These are phyloP conservation scores for Melikaiella ostensackeni DNA, from an alignment of 2,888 invertebrate species.

Conservation along the genomic window DNA sequence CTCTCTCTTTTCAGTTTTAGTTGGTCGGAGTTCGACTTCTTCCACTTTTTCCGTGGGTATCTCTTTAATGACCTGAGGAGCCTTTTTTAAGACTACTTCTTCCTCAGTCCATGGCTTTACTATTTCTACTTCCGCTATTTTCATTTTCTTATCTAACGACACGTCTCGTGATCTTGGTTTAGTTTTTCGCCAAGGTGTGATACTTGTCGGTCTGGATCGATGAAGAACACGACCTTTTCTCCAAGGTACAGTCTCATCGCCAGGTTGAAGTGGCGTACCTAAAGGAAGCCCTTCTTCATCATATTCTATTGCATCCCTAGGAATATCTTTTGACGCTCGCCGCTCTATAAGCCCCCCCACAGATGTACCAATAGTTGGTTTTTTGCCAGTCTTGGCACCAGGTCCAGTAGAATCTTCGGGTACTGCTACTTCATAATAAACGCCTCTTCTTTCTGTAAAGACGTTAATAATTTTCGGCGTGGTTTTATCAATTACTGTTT, in stretches of 20 bases:
- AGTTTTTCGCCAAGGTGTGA: conserved; percentile 68
- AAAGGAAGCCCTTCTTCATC: conserved; percentile 78
- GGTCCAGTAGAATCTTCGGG: conserved; percentile 73
- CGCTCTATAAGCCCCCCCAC: conserved; percentile 59
- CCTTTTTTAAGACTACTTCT: conserved; percentile 72
- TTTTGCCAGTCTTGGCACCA: conserved; percentile 67
- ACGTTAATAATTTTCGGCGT: conserved; percentile 1
- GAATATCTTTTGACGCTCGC: conserved; percentile 50
- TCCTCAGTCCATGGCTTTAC: conserved; percentile 75
- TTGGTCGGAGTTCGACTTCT: conserved; percentile 76
- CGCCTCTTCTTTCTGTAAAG: conserved; percentile 79
- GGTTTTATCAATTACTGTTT: background rate
- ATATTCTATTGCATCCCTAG: conserved; percentile 60
- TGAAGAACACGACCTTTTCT: conserved; percentile 71
- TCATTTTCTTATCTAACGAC: conserved; percentile 65
- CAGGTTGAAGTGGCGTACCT: conserved; percentile 72
- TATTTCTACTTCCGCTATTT: conserved; percentile 43
- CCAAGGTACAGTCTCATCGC: conserved; percentile 80
- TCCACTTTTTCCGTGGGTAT: conserved; percentile 66
- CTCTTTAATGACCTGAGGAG: conserved; percentile 63
- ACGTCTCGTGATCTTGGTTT: conserved; percentile 64
- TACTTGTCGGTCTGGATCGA: conserved; percentile 59
- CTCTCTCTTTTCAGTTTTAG: conserved; percentile 78
- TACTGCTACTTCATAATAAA: conserved; percentile 76
- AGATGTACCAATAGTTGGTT: conserved; percentile 60